Percentiles rank a stretch among this genome's conserved stretches.
phyloP scores from a whole-genome alignment of 2,797 vertebrate genomes.

The Brachyrhaphis roseni region DNA sequence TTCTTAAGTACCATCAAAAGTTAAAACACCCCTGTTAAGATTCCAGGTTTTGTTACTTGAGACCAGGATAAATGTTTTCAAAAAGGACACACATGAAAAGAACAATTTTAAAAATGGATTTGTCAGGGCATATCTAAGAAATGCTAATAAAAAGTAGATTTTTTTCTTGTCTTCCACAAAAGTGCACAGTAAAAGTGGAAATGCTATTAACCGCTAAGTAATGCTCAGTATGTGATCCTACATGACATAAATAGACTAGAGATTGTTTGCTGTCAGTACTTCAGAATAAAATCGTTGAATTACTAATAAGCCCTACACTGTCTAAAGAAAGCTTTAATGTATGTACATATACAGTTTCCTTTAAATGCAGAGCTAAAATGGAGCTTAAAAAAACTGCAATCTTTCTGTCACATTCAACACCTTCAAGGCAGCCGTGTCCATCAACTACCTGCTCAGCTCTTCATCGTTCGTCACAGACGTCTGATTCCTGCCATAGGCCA shows the following conservation, averaged over 20 bases:
- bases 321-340: not conserved
- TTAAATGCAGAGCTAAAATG: not conserved
- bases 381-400: not conserved
- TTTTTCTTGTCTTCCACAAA: constrained; percentile 21
- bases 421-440: not conserved
- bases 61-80: not conserved
- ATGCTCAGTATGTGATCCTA: not conserved
- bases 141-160: not conserved
- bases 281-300: not conserved
- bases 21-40: not conserved
- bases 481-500: constrained; percentile 34
- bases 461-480: constrained; percentile 20
- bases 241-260: not conserved
- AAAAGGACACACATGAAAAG: too few relatives aligned
- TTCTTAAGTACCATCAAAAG: not conserved
- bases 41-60: not conserved
- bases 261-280: not conserved
- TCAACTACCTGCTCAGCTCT: constrained; percentile 51
- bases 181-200: constrained; percentile 9
- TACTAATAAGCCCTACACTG: not conserved
- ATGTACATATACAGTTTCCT: not conserved
- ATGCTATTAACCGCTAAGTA: not conserved
- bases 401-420: not conserved
- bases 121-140: not conserved
- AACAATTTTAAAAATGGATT: not conserved